phyloP scores from a whole-genome alignment of 2,888 invertebrate species.

The Drosophila yooni region DNA sequence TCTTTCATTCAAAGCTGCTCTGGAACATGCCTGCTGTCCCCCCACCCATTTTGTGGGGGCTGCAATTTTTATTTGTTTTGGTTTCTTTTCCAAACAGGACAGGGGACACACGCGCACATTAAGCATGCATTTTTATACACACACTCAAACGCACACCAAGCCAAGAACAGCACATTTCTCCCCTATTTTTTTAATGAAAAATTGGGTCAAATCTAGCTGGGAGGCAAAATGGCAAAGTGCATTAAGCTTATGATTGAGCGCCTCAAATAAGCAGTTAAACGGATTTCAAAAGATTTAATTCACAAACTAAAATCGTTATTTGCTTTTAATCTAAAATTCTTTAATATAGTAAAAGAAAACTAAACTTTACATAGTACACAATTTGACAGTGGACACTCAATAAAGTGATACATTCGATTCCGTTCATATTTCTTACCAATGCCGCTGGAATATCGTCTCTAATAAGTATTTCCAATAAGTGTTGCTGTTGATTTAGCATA shows the following conservation, averaged over 20 bases:
- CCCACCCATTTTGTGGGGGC: conserved; percentile 38
- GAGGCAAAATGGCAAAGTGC: background rate
- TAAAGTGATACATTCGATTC: background rate
- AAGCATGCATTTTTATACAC: conserved; percentile 7
- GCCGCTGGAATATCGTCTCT: background rate
- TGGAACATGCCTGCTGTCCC: conserved; percentile 4
- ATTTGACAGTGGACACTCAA: too few species aligned
- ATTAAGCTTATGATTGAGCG: conserved; percentile 4
- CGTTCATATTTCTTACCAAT: background rate
- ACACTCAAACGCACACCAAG: conserved; percentile 1
- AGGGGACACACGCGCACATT: conserved; percentile 11
- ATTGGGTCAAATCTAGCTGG: conserved; percentile 56
- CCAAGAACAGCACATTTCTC: conserved; percentile 24
- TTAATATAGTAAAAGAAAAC: background rate
- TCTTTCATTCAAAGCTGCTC: conserved; percentile 22
- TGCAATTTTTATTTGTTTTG: conserved; percentile 68
- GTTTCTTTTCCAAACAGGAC: conserved; percentile 41
- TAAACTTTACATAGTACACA: background rate
- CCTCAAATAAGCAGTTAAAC: background rate
- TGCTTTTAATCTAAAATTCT: background rate
- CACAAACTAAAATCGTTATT: background rate
- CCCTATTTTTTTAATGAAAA: conserved; percentile 42
- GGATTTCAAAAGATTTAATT: background rate
- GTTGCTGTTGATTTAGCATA: background rate
- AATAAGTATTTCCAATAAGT: background rate